Conservation (phyloP, 2,113 vertebrate species). For the Zootoca vivipara region DNA sequence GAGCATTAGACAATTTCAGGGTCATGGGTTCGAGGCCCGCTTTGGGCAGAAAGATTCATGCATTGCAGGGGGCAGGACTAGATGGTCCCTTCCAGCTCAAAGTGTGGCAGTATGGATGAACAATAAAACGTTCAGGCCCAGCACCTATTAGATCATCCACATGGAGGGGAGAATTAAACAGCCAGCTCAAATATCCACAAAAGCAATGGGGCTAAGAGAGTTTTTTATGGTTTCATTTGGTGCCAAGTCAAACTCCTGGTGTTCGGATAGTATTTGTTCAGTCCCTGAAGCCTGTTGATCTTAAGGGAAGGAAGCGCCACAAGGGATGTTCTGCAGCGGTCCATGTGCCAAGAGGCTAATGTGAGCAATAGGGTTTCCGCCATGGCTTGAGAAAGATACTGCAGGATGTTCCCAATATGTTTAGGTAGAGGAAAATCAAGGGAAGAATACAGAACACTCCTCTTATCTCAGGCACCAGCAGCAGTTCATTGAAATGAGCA, state of each 20-base stretch:
- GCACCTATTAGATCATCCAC: accelerated
- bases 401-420: neutral
- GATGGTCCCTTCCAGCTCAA: no score
- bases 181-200: accelerated
- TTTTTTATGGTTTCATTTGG: neutral
- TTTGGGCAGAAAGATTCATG: no score
- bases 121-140: neutral
- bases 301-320: neutral
- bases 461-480: neutral
- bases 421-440: neutral
- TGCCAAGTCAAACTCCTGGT: neutral
- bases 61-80: no score
- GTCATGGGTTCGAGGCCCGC: no score
- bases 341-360: neutral
- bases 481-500: neutral
- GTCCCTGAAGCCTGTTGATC: neutral
- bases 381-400: neutral
- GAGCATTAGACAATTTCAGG: no score
- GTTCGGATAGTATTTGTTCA: neutral
- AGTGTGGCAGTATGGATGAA: neutral
- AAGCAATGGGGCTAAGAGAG: neutral
- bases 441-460: accelerated
- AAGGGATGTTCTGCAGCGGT: accelerated
- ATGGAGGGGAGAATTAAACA: accelerated
- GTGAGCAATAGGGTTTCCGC: neutral